A percentile compares a stretch with the other conserved stretches of the same genome.
These are phyloP conservation scores for Psylliodes chrysocephalus DNA, from an alignment of 2,888 invertebrate genomes.

Conservation along the genomic window DNA sequence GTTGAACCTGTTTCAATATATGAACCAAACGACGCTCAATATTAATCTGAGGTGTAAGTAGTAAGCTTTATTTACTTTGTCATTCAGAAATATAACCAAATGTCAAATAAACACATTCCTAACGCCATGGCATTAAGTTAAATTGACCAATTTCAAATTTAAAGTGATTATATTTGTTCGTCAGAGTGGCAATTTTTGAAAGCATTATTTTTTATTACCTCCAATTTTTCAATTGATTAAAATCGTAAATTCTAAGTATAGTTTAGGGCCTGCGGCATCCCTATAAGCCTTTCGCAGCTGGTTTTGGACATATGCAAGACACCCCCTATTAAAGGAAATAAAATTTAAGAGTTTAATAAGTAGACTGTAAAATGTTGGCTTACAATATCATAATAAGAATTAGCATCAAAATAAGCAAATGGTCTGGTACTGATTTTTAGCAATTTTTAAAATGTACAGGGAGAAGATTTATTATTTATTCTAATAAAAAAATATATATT, in stretches of 20 bases:
- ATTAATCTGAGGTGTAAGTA: conserved; percentile 34
- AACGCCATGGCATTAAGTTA: conserved; percentile 31
- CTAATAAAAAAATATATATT: too few species aligned
- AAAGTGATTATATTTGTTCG: conserved; percentile 42
- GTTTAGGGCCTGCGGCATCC: conserved; percentile 11
- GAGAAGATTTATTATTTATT: not conserved
- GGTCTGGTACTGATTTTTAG: not conserved
- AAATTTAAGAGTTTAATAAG: conserved; percentile 16
- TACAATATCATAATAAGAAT: not conserved
- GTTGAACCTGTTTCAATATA: too few species aligned
- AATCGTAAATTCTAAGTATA: conserved; percentile 25
- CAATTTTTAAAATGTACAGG: not conserved
- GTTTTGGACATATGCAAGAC: conserved; percentile 24
- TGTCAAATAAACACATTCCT: conserved; percentile 37
- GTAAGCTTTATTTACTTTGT: conserved; percentile 33
- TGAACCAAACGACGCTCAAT: conserved; percentile 22
- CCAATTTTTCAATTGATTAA: conserved; percentile 34
- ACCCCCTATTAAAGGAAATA: conserved; percentile 14
- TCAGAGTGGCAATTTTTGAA: conserved; percentile 43
- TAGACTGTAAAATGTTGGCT: not conserved
- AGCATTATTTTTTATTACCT: conserved; percentile 44
- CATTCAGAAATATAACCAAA: conserved; percentile 35
- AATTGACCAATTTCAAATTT: conserved; percentile 44
- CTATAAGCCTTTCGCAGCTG: conserved; percentile 22
- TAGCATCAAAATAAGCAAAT: not conserved